These are phyloP conservation scores for Cydia splendana DNA, from an alignment of 1,140 invertebrate species.

Conservation along the genomic window DNA sequence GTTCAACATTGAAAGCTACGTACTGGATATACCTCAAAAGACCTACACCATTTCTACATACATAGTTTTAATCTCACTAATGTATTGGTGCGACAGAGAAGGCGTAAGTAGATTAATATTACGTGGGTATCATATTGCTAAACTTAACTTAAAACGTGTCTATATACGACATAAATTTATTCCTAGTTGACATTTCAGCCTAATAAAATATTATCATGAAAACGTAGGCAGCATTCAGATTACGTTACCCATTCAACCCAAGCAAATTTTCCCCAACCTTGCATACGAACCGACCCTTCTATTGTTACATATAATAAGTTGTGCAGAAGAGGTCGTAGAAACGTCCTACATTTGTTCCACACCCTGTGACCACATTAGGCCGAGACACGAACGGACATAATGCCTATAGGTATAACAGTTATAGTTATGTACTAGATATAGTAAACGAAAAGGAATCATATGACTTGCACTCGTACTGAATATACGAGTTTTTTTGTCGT, in stretches of 20 bases:
- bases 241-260: slow-evolving; percentile 13
- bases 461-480: neutral
- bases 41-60: too few species aligned
- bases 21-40: too few species aligned
- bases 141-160: neutral
- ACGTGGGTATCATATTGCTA: too few species aligned
- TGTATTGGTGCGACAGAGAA: too few species aligned
- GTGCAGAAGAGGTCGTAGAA: slow-evolving; percentile 44
- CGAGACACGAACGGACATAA: slow-evolving; percentile 21
- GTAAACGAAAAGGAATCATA: neutral
- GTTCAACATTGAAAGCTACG: too few species aligned
- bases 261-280: slow-evolving; percentile 24
- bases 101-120: too few species aligned
- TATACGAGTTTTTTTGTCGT: neutral
- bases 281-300: slow-evolving; percentile 34
- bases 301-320: slow-evolving; percentile 40
- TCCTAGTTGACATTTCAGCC: neutral
- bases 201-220: neutral
- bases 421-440: neutral
- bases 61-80: too few species aligned
- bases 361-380: slow-evolving; percentile 32
- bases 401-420: neutral
- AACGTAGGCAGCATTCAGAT: slow-evolving; percentile 19
- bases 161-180: neutral
- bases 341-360: slow-evolving; percentile 42